Conservation (phyloP, 1,140 invertebrate genomes). For the Drosophila obscura region DNA sequence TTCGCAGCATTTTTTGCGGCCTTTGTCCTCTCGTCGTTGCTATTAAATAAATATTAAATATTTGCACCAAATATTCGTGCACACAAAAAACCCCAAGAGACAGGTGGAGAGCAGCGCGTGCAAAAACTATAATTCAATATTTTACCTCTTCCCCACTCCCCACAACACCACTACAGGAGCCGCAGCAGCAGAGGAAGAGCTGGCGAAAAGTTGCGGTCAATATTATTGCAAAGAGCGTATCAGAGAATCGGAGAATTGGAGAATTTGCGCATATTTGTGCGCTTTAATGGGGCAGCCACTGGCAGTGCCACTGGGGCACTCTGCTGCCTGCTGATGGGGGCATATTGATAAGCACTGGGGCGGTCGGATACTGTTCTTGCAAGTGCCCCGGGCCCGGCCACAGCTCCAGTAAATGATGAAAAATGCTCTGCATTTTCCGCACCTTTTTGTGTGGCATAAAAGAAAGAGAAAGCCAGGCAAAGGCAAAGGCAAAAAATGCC, state of each 20-base stretch:
- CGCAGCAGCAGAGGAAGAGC: background rate
- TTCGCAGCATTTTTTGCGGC: slow-evolving; percentile 44
- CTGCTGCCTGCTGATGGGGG: no score
- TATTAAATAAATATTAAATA: slow-evolving; percentile 62
- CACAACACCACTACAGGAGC: no score
- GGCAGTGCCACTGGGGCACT: no score
- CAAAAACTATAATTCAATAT: slow-evolving; percentile 53
- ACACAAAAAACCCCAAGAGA: no score
- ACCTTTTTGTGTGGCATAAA: slow-evolving; percentile 64
- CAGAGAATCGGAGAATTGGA: no score
- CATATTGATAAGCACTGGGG: slow-evolving; percentile 66
- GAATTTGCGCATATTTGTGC: slow-evolving; percentile 48
- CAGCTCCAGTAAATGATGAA: slow-evolving; percentile 68
- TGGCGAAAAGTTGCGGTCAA: slow-evolving; percentile 17
- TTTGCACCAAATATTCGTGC: slow-evolving; percentile 16
- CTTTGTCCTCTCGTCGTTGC: slow-evolving; percentile 30
- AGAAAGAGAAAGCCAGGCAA: slow-evolving; percentile 49
- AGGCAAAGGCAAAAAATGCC: slow-evolving; percentile 7
- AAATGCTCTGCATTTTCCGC: slow-evolving; percentile 76
- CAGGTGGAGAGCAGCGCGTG: background rate
- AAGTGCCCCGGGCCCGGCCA: no score
- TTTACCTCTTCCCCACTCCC: background rate
- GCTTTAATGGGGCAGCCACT: slow-evolving; percentile 42
- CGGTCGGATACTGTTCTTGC: slow-evolving; percentile 11
- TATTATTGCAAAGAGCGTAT: slow-evolving; percentile 29